Evolutionary conservation across 2,113 vertebrate genomes (phyloP), one percentile per base, ranked within the genome.

Genomic region (Pterocles gutturalis): DNA sequence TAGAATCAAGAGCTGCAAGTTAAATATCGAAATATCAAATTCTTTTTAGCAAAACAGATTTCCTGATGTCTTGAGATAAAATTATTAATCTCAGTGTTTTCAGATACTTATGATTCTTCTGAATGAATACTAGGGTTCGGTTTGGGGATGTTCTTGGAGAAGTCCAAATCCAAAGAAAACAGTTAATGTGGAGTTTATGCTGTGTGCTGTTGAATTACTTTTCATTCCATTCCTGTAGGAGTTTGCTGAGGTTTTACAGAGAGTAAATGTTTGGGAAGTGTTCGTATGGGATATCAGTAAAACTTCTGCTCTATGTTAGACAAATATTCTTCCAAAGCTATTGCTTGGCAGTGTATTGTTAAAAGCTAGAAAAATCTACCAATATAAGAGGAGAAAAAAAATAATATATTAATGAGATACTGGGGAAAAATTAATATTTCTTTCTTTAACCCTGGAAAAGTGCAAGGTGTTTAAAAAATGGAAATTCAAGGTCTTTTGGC

Each of bases 301-400:
- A 90, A 79, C 11, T 85, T 90, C 46, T 79, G 34, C 17, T 83
- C 14, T 83, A 5, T 58, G 13, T 65, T 72, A 61, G 25, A 78
- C 5, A 62, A 88, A 67, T 60, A 60, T 53, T 20, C 3, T 77
- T 89, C 7, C 22, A 76, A 66, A 8, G 21, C n/a, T 69, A 13
- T 54, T 79, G 4, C 13, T 67, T 82, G 20, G 13, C 22, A 41
- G 2, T 55, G 5, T 4, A 3, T 33, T 76, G 8, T 71, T 61
- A 61, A 53, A 89, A 70, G 19, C 14, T 13, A 64, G 55, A 82
- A 75, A 85, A 75, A 17, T 31, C 18, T 72, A 24, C 10, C 4
- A 0, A 5, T 41, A 31, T 11, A 45, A 49, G 9, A 8, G 2
- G 3, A 7, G 11, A 12, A 0, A 10, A 10, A 66, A 33, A 72